Conservation (phyloP, 2,888 invertebrate species). For the Drosophila imparisetae region DNA sequence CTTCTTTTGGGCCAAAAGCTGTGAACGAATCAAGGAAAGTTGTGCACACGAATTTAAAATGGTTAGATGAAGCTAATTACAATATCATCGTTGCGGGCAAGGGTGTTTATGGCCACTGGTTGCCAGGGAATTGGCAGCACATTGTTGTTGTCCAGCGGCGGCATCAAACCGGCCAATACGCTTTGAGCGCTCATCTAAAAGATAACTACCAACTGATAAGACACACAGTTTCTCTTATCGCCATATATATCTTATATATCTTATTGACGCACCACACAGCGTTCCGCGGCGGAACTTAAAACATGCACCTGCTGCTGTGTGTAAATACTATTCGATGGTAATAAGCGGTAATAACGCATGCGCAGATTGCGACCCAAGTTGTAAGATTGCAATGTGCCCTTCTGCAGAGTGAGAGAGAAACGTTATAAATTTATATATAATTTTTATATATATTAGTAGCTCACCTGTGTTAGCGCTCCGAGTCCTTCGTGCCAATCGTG, state of each 20-base stretch:
- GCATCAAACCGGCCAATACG: constrained; percentile 89
- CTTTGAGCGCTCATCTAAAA: constrained; percentile 90
- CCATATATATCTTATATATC: constrained; percentile 26
- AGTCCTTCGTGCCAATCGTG: constrained; percentile 93
- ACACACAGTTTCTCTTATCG: constrained; percentile 51
- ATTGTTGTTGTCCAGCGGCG: constrained; percentile 83
- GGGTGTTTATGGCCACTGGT: constrained; percentile 93
- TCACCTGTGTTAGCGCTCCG: constrained; percentile 89
- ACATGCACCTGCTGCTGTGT: constrained; percentile 87
- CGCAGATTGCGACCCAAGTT: constrained; percentile 90
- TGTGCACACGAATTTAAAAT: background rate
- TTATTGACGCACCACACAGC: constrained; percentile 86
- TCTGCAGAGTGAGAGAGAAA: constrained; percentile 85
- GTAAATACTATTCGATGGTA: constrained; percentile 87
- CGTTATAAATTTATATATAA: background rate
- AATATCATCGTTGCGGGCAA: constrained; percentile 89
- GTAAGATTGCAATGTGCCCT: constrained; percentile 91
- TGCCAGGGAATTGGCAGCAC: constrained; percentile 89
- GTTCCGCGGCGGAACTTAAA: constrained; percentile 91
- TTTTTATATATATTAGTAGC: constrained; percentile 6
- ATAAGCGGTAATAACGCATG: constrained; percentile 88
- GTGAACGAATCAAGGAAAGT: background rate
- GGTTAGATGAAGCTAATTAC: constrained; percentile 84
- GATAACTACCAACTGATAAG: constrained; percentile 84
- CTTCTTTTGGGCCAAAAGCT: constrained; percentile 85